Evolutionary conservation across 1,140 invertebrate species (phyloP), one percentile per base, ranked within the genome.

Genomic region (Contarinia nasturtii): DNA sequence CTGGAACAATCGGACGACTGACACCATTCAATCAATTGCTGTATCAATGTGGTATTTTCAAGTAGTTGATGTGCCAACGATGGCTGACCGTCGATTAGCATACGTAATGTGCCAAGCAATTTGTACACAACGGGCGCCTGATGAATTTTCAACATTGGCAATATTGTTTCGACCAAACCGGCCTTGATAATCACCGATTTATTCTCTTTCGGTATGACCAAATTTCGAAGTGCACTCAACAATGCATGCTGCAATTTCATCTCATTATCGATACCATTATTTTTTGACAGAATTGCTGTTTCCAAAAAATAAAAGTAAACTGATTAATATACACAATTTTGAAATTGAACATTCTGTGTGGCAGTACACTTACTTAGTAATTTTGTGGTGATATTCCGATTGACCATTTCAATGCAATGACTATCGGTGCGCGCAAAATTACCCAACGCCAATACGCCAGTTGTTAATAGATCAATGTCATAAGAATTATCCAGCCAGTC

Each of bases 401-500:
- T 66, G 52, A 90, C 86, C 74, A 93, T 83, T 48, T 80, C 70
- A 33, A 78, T 74, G 60, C 88, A 90, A 57, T 90, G 81, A 18
- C 73, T 73, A 64, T 92, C 87, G 57, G 78, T 81, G 40, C 87
- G 67, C 2, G 87, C 87, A 69, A 93, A 91, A 66, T 93, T 93
- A 2, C 85, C 86, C 54, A 90, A 74, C 2, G 86, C 84, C 41
- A 91, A 69, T 10, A 87, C 78, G 0, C 80, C 85, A 22, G 86
- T 82, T 17, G 80, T 76, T 54, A 85, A 70, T 10, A 92, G 64
- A 64, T 86, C 79, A 48, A 79, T 73, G 56, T 85, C 77, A 11
- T 68, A 58, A 1, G 76, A 77, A 43, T 80, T 72, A n/a, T 27
- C 27, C 47, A 93, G 61, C 86, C 86, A 91, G 17, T 74, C 69